phyloP scores from a whole-genome alignment of 2,888 invertebrate species.

The Drosophila flavopinicola region DNA sequence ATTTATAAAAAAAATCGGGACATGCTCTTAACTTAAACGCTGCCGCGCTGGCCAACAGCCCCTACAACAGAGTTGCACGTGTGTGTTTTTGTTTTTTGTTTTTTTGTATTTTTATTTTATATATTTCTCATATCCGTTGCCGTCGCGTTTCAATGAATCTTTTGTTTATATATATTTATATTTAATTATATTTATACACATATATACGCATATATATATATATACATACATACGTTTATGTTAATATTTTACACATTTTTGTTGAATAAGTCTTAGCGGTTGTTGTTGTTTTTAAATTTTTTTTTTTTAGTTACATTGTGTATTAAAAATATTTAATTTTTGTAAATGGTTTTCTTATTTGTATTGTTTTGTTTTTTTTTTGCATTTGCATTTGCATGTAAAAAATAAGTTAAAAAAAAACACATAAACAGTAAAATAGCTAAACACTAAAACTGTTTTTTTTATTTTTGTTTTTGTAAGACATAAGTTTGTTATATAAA shows the following conservation, averaged over 20 bases:
- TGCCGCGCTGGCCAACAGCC: slow-evolving; percentile 19
- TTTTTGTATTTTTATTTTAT: slow-evolving; percentile 15
- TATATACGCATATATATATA: slow-evolving; percentile 23
- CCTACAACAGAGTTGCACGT: slow-evolving; percentile 29
- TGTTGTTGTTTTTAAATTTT: slow-evolving; percentile 57
- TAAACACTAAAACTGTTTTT: slow-evolving; percentile 62
- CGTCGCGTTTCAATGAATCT: slow-evolving; percentile 34
- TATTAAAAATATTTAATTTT: slow-evolving; percentile 71
- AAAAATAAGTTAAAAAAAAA: slow-evolving; percentile 70
- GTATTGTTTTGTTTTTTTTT: slow-evolving; percentile 31
- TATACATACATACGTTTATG: slow-evolving; percentile 40
- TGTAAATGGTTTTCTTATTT: slow-evolving; percentile 45
- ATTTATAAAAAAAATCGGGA: slow-evolving; percentile 48
- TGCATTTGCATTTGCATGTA: slow-evolving; percentile 34
- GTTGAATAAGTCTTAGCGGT: slow-evolving; percentile 80
- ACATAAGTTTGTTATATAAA: slow-evolving; percentile 65
- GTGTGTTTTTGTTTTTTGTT: slow-evolving; percentile 11
- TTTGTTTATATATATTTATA: slow-evolving; percentile 22
- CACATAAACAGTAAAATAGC: slow-evolving; percentile 68
- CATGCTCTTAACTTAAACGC: slow-evolving; percentile 49
- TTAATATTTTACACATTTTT: slow-evolving; percentile 75
- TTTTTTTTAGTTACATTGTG: slow-evolving; percentile 60
- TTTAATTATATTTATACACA: slow-evolving; percentile 28
- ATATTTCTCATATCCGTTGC: slow-evolving; percentile 34
- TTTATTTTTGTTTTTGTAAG: slow-evolving; percentile 30